Evolutionary conservation across 2,797 vertebrate genomes (phyloP).

Genomic region (Gastrophryne carolinensis): DNA sequence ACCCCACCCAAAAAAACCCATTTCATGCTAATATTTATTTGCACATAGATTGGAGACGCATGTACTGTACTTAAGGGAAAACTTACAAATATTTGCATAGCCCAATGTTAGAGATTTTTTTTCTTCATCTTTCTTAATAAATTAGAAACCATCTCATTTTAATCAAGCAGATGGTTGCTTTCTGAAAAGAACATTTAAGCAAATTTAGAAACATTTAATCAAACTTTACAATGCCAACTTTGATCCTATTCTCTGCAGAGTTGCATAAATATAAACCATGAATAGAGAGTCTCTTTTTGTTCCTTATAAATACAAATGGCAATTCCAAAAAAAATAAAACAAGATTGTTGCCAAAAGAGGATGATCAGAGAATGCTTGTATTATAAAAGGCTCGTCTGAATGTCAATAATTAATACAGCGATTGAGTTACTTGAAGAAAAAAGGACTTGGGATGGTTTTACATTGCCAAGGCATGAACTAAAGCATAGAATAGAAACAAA

Average conservation of each 20-base stretch:
- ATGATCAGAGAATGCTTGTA: background rate
- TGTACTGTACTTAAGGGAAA: too few relatives aligned
- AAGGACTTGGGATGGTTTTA: background rate
- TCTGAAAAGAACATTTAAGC: slow-evolving; percentile 35
- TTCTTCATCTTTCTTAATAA: slow-evolving; percentile 37
- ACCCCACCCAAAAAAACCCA: too few relatives aligned
- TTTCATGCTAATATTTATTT: too few relatives aligned
- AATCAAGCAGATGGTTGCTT: slow-evolving; percentile 49
- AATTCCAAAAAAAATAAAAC: too few relatives aligned
- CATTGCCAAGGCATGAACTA: too few relatives aligned
- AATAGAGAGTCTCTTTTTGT: background rate
- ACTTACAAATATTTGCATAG: too few relatives aligned
- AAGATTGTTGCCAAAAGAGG: too few relatives aligned
- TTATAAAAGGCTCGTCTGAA: background rate
- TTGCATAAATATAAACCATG: slow-evolving; percentile 23
- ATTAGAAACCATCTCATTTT: slow-evolving; percentile 33
- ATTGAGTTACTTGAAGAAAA: background rate
- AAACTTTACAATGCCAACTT: slow-evolving; percentile 35
- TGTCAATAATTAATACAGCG: background rate
- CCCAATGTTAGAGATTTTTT: slow-evolving; percentile 13
- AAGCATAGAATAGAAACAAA: too few relatives aligned
- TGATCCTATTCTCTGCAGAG: slow-evolving; percentile 19
- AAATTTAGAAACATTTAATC: slow-evolving; percentile 45
- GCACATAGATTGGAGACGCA: too few relatives aligned
- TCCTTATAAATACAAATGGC: too few relatives aligned